Percentiles rank a stretch among this genome's conserved stretches.
Evolutionary conservation across 2,888 invertebrate genomes (phyloP).

Genomic region (Caenorhabditis angaria): DNA sequence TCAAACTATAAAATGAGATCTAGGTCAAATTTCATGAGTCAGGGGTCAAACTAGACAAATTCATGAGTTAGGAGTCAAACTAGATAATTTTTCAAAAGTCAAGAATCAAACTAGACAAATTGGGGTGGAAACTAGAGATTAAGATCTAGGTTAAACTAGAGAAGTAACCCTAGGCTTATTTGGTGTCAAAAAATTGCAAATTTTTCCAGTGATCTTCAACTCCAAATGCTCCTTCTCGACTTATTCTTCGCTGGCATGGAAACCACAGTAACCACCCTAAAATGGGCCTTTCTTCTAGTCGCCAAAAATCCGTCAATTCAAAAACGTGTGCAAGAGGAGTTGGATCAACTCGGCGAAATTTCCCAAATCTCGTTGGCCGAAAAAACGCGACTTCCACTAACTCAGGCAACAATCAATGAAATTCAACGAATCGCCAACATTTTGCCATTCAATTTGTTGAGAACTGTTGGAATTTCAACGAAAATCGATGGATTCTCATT

Average conservation of each 20-base stretch:
- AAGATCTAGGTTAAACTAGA: too few relatives aligned
- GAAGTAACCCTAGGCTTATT: neutral
- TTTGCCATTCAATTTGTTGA: conserved; percentile 70
- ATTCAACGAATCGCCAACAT: conserved; percentile 72
- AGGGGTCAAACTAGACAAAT: too few relatives aligned
- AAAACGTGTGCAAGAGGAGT: conserved; percentile 54
- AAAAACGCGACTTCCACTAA: conserved; percentile 59
- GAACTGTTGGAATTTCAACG: conserved; percentile 61
- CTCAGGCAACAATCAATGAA: conserved; percentile 68
- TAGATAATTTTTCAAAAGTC: too few relatives aligned
- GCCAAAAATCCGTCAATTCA: conserved; percentile 47
- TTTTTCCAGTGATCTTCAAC: conserved; percentile 66
- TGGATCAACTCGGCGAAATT: conserved; percentile 45
- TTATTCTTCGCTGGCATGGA: conserved; percentile 71
- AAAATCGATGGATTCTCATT: conserved; percentile 66
- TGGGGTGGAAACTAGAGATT: too few relatives aligned
- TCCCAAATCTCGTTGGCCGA: conserved; percentile 51
- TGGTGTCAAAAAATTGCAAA: neutral
- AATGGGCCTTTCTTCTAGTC: conserved; percentile 69
- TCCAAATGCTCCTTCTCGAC: conserved; percentile 70
- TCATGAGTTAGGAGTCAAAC: too few relatives aligned
- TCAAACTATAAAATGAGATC: too few relatives aligned
- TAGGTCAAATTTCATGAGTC: too few relatives aligned
- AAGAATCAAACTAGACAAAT: too few relatives aligned
- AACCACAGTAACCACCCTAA: conserved; percentile 71